Percentiles rank a stretch among this genome's conserved stretches.
phyloP scores from a whole-genome alignment of 2,888 invertebrate species.

The Pollenia amentaria region DNA sequence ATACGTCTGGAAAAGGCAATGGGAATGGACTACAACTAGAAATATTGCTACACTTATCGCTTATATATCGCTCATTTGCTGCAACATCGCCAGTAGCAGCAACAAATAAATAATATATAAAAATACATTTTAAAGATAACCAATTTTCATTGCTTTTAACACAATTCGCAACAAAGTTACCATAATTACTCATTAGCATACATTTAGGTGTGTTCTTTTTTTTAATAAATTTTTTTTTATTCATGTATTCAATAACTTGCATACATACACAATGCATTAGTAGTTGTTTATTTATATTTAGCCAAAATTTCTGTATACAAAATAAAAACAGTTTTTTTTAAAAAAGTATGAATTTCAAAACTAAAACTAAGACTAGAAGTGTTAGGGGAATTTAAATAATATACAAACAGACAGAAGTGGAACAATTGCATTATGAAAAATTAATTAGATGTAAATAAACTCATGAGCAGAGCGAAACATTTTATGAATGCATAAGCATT shows the following conservation, averaged over 20 bases:
- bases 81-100: too few relatives aligned
- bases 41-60: too few relatives aligned
- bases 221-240: neutral
- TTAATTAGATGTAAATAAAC: conserved; percentile 55
- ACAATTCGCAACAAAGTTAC: neutral
- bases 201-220: conserved; percentile 20
- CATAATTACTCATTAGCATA: conserved; percentile 43
- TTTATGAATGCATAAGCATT: conserved; percentile 14
- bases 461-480: neutral
- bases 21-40: too few relatives aligned
- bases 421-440: conserved; percentile 56
- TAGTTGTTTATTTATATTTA: too few relatives aligned
- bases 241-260: neutral
- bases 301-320: neutral
- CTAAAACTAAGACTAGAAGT: conserved; percentile 9
- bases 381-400: conserved; percentile 40
- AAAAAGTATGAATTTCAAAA: neutral
- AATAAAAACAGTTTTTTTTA: neutral
- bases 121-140: too few relatives aligned
- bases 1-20: too few relatives aligned
- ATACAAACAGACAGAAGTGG: conserved; percentile 33
- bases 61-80: too few relatives aligned
- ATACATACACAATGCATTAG: neutral
- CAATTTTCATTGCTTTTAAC: neutral
- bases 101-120: too few relatives aligned